phyloP scores from a whole-genome alignment of 2,888 invertebrate species.

The Furcula furcula region DNA sequence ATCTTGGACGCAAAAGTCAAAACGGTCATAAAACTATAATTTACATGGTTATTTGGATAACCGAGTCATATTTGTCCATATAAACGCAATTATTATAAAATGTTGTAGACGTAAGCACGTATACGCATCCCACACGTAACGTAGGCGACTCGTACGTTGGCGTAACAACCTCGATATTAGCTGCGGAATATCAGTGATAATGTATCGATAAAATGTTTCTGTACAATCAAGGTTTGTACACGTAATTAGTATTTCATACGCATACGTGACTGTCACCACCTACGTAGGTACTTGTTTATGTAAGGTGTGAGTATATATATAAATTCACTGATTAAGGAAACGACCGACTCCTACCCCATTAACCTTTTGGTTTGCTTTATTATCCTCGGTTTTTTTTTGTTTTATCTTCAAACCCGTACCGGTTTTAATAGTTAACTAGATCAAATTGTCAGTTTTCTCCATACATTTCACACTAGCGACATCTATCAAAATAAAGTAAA shows the following conservation, averaged over 20 bases:
- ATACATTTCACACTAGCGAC: too few species aligned
- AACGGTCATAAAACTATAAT: slow-evolving; percentile 14
- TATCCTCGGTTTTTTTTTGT: too few species aligned
- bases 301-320: slow-evolving; percentile 5
- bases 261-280: slow-evolving; percentile 9
- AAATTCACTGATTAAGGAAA: slow-evolving; percentile 2
- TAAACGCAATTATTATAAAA: slow-evolving; percentile 13
- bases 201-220: slow-evolving; percentile 18
- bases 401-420: too few species aligned
- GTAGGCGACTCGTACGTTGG: slow-evolving; percentile 34
- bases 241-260: slow-evolving; percentile 21
- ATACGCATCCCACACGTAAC: slow-evolving; percentile 16
- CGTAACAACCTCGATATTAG: slow-evolving; percentile 31
- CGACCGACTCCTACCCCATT: too few species aligned
- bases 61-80: slow-evolving; percentile 22
- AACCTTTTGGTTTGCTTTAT: too few species aligned
- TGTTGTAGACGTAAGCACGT: slow-evolving; percentile 20
- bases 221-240: slow-evolving; percentile 22
- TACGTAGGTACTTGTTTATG: slow-evolving; percentile 8
- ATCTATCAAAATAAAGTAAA: too few species aligned
- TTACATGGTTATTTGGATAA: slow-evolving; percentile 13
- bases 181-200: slow-evolving; percentile 26
- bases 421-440: too few species aligned
- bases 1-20: slow-evolving; percentile 21
- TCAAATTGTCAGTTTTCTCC: too few species aligned